Evolutionary conservation across 2,888 invertebrate genomes (phyloP).

Genomic region (Malthinus flaveolus): DNA sequence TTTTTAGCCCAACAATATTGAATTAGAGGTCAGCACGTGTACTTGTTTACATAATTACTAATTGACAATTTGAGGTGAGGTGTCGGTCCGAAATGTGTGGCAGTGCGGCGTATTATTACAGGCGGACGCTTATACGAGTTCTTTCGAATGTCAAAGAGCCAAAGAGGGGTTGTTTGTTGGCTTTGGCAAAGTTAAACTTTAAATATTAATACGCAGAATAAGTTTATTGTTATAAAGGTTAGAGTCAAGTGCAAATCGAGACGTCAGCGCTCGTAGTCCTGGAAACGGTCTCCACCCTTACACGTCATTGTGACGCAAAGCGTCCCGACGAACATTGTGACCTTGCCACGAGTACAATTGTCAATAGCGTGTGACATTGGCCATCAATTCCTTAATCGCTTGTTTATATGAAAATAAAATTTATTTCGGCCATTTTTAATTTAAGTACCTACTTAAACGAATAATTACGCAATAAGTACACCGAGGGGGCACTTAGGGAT

Average conservation of each 20-base stretch:
- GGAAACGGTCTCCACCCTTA: slow-evolving; percentile 50
- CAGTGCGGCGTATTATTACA: too few relatives aligned
- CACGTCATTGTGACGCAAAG: slow-evolving; percentile 49
- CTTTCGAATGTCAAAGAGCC: too few relatives aligned
- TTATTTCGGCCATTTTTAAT: background rate
- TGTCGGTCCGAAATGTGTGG: too few relatives aligned
- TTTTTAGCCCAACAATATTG: background rate
- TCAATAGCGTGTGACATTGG: slow-evolving; percentile 43
- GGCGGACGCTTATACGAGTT: too few relatives aligned
- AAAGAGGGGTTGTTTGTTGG: too few relatives aligned
- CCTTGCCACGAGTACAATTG: slow-evolving; percentile 46
- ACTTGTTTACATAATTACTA: slow-evolving; percentile 12
- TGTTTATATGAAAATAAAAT: slow-evolving; percentile 6
- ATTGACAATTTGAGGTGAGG: too few relatives aligned
- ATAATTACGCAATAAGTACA: too few relatives aligned
- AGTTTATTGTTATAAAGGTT: slow-evolving; percentile 18
- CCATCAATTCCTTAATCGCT: slow-evolving; percentile 37
- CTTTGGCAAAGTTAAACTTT: too few relatives aligned
- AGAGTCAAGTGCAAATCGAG: slow-evolving; percentile 33
- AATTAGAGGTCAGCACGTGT: slow-evolving; percentile 10
- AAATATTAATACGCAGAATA: slow-evolving; percentile 5
- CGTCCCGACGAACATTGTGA: slow-evolving; percentile 48
- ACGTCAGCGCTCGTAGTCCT: slow-evolving; percentile 45
- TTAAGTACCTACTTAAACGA: background rate
- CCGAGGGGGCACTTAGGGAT: too few relatives aligned